These are phyloP conservation scores for Drosophila hamatofila DNA, from an alignment of 2,888 invertebrate species.

Conservation along the genomic window DNA sequence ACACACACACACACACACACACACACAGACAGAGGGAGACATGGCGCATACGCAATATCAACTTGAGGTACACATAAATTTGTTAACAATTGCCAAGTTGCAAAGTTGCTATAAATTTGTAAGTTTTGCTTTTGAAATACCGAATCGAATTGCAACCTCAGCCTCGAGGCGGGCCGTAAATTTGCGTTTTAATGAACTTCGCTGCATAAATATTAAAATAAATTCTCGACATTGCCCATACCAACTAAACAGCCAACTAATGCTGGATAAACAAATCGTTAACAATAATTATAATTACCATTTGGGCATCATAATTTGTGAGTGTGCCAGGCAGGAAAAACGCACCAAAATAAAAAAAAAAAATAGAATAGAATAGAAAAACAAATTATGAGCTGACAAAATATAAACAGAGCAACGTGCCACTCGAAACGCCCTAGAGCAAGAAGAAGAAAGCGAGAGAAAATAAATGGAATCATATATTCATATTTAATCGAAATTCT, in stretches of 20 bases:
- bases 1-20: conserved; percentile 27
- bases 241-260: conserved; percentile 73
- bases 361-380: background rate
- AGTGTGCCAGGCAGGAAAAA: conserved; percentile 70
- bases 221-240: conserved; percentile 74
- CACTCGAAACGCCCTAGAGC: background rate
- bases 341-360: conserved; percentile 24
- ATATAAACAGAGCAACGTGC: conserved; percentile 62
- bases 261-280: conserved; percentile 74
- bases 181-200: conserved; percentile 77
- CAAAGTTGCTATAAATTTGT: conserved; percentile 72
- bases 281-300: conserved; percentile 80
- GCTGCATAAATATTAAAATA: conserved; percentile 78
- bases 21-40: conserved; percentile 40
- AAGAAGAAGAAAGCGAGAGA: background rate
- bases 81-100: conserved; percentile 71
- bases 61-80: conserved; percentile 56
- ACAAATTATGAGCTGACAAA: conserved; percentile 77
- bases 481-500: conserved; percentile 4
- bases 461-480: conserved; percentile 4
- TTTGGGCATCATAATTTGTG: conserved; percentile 74
- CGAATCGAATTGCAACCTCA: conserved; percentile 71
- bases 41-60: conserved; percentile 75
- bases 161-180: conserved; percentile 65
- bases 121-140: conserved; percentile 68